A percentile compares a stretch with the other conserved stretches of the same genome.
phyloP scores from a whole-genome alignment of 2,797 vertebrate species.

The Hapalemur alaotrensis region DNA sequence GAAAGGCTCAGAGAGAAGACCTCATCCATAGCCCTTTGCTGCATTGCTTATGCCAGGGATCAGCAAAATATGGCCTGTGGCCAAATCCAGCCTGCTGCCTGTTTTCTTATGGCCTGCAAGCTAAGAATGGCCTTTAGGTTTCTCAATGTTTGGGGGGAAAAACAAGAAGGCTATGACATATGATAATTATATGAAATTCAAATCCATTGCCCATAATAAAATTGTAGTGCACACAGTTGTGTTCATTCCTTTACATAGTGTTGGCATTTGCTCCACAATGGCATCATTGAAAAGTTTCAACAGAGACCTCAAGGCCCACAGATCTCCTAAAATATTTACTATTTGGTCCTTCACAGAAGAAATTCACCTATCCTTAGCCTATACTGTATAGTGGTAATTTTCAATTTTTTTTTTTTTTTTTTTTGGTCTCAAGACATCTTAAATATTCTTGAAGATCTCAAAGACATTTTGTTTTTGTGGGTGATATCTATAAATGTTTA shows the following conservation, averaged over 20 bases:
- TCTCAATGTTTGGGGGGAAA: neutral
- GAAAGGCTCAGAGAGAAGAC: neutral
- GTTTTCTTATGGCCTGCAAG: neutral
- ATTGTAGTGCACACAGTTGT: neutral
- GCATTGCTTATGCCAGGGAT: neutral
- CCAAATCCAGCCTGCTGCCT: neutral
- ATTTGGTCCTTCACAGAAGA: neutral
- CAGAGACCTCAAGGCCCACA: neutral
- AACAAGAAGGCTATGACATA: neutral
- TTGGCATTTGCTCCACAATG: neutral
- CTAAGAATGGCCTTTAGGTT: neutral
- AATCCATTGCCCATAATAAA: neutral
- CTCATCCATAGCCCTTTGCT: neutral
- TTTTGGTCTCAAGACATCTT: neutral
- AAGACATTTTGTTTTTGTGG: neutral
- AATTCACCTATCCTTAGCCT: neutral
- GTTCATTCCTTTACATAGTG: neutral
- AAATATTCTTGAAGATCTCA: neutral
- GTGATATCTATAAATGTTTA: neutral
- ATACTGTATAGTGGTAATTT: neutral
- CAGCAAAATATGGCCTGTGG: neutral
- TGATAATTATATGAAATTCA: neutral
- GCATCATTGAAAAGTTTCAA: neutral
- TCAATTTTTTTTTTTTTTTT: neutral
- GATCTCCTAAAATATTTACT: neutral